Conservation (phyloP, 2,797 vertebrate genomes). For the Coilia nasus region DNA sequence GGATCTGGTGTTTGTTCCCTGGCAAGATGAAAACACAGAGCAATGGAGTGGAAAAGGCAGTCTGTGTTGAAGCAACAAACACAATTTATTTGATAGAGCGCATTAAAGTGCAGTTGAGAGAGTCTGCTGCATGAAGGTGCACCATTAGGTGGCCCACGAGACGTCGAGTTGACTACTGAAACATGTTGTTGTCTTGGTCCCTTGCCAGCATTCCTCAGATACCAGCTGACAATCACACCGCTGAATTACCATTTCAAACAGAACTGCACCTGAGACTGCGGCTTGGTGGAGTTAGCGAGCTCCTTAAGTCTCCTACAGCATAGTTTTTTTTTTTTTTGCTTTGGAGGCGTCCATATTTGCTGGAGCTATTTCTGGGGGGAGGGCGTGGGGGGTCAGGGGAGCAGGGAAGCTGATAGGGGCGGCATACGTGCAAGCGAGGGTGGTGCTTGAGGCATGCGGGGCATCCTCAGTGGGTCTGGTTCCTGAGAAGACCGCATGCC, state of each 20-base stretch:
- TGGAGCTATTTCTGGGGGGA: background rate
- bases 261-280: background rate
- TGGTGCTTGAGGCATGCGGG: background rate
- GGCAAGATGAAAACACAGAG: background rate
- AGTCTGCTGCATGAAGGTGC: background rate
- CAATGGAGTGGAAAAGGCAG: background rate
- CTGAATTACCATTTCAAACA: slow-evolving; percentile 9
- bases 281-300: background rate
- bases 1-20: background rate
- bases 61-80: background rate
- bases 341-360: background rate
- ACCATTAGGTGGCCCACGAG: background rate
- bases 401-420: slow-evolving; percentile 3
- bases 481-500: background rate
- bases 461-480: slow-evolving; percentile 7
- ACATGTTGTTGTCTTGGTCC: slow-evolving; percentile 10
- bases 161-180: background rate
- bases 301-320: background rate
- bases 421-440: background rate
- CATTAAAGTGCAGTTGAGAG: background rate
- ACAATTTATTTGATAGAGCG: slow-evolving; percentile 3
- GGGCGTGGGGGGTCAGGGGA: background rate
- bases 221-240: background rate
- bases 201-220: slow-evolving; percentile 5
- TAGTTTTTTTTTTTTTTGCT: background rate